Base-by-base conservation (phyloP, 2,797 vertebrate species). In the Lophius americanus region DNA sequence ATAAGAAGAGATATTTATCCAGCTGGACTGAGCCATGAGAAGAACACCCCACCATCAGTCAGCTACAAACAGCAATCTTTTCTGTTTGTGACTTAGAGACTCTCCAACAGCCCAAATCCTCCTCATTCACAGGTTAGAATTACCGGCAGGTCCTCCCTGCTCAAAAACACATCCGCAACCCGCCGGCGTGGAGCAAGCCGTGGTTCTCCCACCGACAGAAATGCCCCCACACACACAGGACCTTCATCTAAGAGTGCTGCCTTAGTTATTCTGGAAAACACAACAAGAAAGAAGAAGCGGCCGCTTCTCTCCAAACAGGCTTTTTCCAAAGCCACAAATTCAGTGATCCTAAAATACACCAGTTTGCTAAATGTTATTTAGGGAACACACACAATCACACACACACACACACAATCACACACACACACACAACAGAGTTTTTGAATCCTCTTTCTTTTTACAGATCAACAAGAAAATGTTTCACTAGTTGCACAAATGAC, bases 321-420 rank as follows among this genome's bases (percentile, higher is more conserved):
- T 75, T 74, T 73, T 77, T 65, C 73, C 60, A 53, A 46, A 82
- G 66, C 56, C 60, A 12, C 69, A 76, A 39, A 50, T 13, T 57
- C 46, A 33, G 52, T 4, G 49, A 66, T 87, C 75, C 70, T 50
- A 75, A 80, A 87, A 87, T 82, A 83, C 53, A 55, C 14, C 32
- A 73, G 83, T 61, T 79, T 74, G 57, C 64, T 62, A 8, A 37
- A 55, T 57, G 54, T 60, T 77, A 77, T 81, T 83, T 76, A 73
- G 71, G 68, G 73, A 85, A 73, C 52, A 10, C 73, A 63, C 49
- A 56, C 59, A 79, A 61, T 70, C 74, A 56, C 41, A 71, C 51
- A 66, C 9, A 76, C 59, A 57, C 52, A 72, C 49, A 75, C 49
- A 73, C 53, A 70, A 41, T 73, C 44, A 72, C 42, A 59, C 39